Percentiles rank a stretch among this genome's conserved stretches.
Conservation (phyloP, 2,888 invertebrate species). For the Heliconius aoede region DNA sequence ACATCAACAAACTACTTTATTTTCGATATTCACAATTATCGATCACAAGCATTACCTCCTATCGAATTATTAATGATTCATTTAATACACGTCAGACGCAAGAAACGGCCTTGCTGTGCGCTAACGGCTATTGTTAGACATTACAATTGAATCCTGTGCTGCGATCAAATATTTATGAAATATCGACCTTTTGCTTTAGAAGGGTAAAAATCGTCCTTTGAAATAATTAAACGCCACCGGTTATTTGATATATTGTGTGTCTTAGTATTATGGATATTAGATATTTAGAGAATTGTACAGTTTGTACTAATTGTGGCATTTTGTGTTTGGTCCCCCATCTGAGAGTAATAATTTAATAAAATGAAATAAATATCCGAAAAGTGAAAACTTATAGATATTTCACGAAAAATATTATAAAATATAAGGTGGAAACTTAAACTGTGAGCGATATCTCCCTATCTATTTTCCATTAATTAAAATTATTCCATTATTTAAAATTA, state of each 20-base stretch:
- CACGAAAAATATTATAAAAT: too few relatives aligned
- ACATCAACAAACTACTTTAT: neutral
- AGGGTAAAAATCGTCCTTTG: neutral
- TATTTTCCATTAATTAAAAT: too few relatives aligned
- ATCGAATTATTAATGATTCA: slow-evolving; percentile 35
- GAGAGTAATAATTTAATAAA: too few relatives aligned
- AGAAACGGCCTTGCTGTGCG: slow-evolving; percentile 24
- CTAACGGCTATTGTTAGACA: slow-evolving; percentile 34
- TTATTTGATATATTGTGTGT: neutral
- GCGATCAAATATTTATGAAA: slow-evolving; percentile 30
- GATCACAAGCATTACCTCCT: neutral
- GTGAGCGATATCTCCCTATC: too few relatives aligned
- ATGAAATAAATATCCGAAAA: too few relatives aligned
- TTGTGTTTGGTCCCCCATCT: too few relatives aligned
- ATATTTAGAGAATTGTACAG: neutral
- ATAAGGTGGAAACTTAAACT: too few relatives aligned
- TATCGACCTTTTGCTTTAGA: slow-evolving; percentile 19
- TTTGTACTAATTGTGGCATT: too few relatives aligned
- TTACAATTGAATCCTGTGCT: slow-evolving; percentile 30
- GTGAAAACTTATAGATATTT: too few relatives aligned
- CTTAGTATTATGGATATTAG: neutral
- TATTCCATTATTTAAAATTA: too few relatives aligned
- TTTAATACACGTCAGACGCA: slow-evolving; percentile 37
- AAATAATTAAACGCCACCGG: neutral
- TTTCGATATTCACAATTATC: slow-evolving; percentile 13